Conservation (phyloP, 2,888 invertebrate genomes). For the Heliconius erato region DNA sequence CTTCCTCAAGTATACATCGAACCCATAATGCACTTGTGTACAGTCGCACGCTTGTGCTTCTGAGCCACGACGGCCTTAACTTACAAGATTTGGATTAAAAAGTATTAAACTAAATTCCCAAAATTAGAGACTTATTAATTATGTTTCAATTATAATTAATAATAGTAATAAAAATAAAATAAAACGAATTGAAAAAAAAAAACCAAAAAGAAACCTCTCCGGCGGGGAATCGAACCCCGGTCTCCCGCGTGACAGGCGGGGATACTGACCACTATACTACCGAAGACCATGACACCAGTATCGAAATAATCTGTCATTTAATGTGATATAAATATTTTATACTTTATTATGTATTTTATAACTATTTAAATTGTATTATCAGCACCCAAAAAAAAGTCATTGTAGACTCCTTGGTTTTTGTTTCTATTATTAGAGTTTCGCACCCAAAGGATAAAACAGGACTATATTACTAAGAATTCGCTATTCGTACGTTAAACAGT, state of each 20-base stretch:
- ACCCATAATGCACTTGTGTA: not conserved
- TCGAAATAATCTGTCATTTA: not conserved
- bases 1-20: not conserved
- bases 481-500: no score
- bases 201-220: slow-evolving; percentile 59
- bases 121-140: not conserved
- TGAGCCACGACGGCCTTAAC: not conserved
- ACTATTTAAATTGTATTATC: not conserved
- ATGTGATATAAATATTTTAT: not conserved
- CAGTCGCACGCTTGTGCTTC: not conserved
- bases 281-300: slow-evolving; percentile 64
- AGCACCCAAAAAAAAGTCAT: no score
- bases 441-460: no score
- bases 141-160: not conserved
- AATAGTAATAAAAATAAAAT: not conserved
- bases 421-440: no score
- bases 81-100: not conserved
- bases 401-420: no score
- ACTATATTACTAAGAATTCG: no score
- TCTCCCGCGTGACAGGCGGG: slow-evolving; percentile 87
- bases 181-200: not conserved
- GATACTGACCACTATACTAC: slow-evolving; percentile 86
- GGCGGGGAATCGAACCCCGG: slow-evolving; percentile 87
- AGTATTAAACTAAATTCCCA: not conserved
- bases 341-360: not conserved